A percentile compares a stretch with the other conserved stretches of the same genome.
These are phyloP conservation scores for Anneissia japonica DNA, from an alignment of 35 echinoderm and acorn worm genomes.

Conservation along the genomic window DNA sequence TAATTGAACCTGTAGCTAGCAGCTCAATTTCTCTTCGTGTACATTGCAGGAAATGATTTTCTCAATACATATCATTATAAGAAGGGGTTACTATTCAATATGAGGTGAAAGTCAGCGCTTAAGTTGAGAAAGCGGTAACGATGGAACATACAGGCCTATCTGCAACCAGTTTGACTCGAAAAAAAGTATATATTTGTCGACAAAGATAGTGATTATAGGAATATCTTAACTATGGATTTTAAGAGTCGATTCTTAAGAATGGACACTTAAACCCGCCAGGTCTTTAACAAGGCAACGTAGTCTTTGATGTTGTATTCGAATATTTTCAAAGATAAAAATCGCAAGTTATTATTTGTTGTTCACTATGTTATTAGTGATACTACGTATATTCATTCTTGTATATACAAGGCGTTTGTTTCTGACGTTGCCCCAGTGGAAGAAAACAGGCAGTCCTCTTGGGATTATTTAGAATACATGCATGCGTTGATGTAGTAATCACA, in stretches of 20 bases:
- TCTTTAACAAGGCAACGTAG: no score
- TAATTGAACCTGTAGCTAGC: background rate
- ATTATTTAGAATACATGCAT: no score
- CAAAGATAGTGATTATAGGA: no score
- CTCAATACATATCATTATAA: background rate
- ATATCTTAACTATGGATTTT: background rate
- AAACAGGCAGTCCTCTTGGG: no score
- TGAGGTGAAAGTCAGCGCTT: no score
- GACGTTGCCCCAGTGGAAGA: no score
- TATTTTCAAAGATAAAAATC: background rate
- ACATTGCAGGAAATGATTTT: background rate
- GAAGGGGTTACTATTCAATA: no score
- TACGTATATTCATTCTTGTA: background rate
- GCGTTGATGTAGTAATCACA: no score
- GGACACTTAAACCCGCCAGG: no score
- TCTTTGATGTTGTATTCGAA: background rate
- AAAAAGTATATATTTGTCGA: no score
- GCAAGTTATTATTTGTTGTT: background rate
- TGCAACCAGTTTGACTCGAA: no score
- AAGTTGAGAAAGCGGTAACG: background rate
- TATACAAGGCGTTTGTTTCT: background rate
- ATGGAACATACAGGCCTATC: no score
- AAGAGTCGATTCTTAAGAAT: background rate
- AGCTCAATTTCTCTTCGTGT: background rate
- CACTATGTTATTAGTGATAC: background rate